Evolutionary conservation across 2,113 vertebrate species (phyloP).

Genomic region (Bagarius yarrelli): DNA sequence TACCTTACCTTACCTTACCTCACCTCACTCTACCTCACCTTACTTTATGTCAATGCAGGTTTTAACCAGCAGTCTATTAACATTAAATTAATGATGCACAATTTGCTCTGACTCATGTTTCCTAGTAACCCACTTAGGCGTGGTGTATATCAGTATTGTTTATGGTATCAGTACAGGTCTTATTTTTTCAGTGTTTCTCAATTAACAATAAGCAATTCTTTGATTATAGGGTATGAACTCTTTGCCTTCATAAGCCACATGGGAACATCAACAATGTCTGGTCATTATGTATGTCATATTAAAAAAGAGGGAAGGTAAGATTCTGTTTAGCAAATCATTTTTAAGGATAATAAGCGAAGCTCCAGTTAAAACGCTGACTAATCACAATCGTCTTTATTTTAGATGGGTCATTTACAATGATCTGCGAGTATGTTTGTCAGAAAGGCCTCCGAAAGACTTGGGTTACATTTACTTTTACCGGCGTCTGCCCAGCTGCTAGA

Average conservation of each 20-base stretch:
- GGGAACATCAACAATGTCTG: conserved; percentile 97
- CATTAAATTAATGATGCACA: not conserved
- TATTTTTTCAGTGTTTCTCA: not conserved
- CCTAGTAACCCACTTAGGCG: not conserved
- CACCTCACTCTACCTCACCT: no score
- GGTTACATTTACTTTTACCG: conserved; percentile 99
- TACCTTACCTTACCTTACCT: no score
- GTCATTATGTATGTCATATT: conserved; percentile 96
- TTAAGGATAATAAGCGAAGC: not conserved
- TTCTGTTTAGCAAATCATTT: not conserved
- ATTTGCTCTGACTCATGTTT: not conserved
- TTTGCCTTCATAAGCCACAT: conserved; percentile 98
- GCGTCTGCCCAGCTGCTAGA: conserved; percentile 87
- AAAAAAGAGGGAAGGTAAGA: conserved; percentile 97
- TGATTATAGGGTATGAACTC: conserved; percentile 85
- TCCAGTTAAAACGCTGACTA: not conserved
- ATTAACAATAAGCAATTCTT: not conserved
- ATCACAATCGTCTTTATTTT: conserved; percentile 12
- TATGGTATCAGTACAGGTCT: not conserved
- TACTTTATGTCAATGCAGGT: not conserved
- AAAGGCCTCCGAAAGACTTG: conserved; percentile 95
- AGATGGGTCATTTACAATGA: conserved; percentile 99
- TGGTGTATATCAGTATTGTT: not conserved
- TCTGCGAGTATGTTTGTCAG: conserved; percentile 96
- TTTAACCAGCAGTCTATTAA: not conserved